Base-by-base conservation (phyloP, 2,888 invertebrate species). In the Cephalotes varians region DNA sequence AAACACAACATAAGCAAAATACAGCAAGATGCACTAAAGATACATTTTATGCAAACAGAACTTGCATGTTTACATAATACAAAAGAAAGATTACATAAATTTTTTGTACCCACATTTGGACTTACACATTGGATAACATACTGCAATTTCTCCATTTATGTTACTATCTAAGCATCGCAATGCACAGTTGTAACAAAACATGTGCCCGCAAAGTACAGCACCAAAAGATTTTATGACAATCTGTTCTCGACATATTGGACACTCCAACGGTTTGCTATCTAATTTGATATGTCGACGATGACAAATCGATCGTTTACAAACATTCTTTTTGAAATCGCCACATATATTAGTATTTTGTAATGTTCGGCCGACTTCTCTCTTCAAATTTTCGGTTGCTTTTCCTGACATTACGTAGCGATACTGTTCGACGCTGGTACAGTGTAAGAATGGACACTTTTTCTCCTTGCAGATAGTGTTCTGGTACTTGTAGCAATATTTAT, bases 351-450 rank as follows among this genome's bases (percentile, higher is more conserved):
- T 2, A 9, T 15, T 51, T 69, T 69, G 69, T 7, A 51, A 44
- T 12, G 69, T 51, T 51, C 69, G 69, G 0, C 69, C 51, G n/a
- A 69, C 9, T n/a, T 69, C 51, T 21, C 51, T 51, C 21, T 69
- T 69, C 0, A 69, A 7, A 15, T 69, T 0, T 10, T 69, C 69
- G 0, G 69, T 69, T 69, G 10, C 0, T 21, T 21, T 51, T 34
- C 51, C 34, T 1, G 69, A 51, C 0, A 51, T 51, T 51, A 34
- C 51, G 21, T 69, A 69, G 1, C 31, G 31, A 51, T 18, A 28
- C 31, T 69, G 49, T 49, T 69, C 69, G 15, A 69, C 0, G 12
- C 51, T 51, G 0, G 51, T 51, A 34, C 69, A 69, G n/a, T 51
- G 69, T 7, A 69, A 7, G 2, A 31, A 69, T n/a, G 10, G 69